A percentile compares a stretch with the other conserved stretches of the same genome.
These are phyloP conservation scores for Falcaria lacertinaria DNA, from an alignment of 2,888 invertebrate species.

Conservation along the genomic window DNA sequence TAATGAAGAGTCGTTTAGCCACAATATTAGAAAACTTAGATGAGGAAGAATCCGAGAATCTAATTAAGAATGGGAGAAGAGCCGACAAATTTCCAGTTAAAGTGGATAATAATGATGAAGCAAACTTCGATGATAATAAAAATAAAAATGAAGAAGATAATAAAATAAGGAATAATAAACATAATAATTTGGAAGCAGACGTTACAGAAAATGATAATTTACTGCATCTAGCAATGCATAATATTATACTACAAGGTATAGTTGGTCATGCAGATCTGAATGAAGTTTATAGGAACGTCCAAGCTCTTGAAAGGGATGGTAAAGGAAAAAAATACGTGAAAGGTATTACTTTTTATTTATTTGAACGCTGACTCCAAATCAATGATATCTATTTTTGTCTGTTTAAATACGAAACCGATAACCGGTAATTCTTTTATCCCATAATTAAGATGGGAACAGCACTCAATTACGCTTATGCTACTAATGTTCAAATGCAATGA, in stretches of 20 bases:
- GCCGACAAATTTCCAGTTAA: not conserved
- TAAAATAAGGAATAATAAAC: constrained; percentile 6
- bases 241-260: constrained; percentile 51
- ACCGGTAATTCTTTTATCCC: no score
- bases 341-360: no score
- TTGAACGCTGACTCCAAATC: no score
- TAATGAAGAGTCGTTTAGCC: constrained; percentile 42
- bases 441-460: no score
- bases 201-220: constrained; percentile 25
- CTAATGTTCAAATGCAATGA: no score
- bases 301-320: constrained; percentile 20
- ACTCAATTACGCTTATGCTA: no score
- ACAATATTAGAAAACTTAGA: constrained; percentile 53
- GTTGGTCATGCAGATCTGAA: constrained; percentile 49
- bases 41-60: constrained; percentile 27
- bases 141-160: constrained; percentile 6
- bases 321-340: not conserved
- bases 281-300: constrained; percentile 38
- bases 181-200: constrained; percentile 5
- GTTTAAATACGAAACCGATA: no score
- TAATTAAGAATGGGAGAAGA: constrained; percentile 6
- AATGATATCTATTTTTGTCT: no score
- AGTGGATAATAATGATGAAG: not conserved
- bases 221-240: constrained; percentile 53
- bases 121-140: constrained; percentile 1